Evolutionary conservation across 2,888 invertebrate species (phyloP).

Genomic region (Halictus ligatus): DNA sequence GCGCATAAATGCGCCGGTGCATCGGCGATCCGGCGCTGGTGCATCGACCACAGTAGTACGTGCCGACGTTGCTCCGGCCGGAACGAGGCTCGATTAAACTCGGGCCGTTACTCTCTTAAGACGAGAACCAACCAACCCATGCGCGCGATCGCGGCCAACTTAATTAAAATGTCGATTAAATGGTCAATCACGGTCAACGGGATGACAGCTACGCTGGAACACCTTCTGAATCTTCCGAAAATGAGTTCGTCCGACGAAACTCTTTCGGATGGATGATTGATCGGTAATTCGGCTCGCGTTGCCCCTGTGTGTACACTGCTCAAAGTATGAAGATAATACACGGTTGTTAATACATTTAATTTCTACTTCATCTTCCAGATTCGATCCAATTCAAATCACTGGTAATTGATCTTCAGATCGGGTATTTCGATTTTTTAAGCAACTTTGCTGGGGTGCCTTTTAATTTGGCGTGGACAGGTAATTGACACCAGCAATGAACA

Average conservation of each 20-base stretch:
- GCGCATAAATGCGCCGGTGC: conserved; percentile 20
- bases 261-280: neutral
- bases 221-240: conserved; percentile 27
- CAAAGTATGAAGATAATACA: too few relatives aligned
- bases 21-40: neutral
- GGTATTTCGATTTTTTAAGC: too few relatives aligned
- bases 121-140: conserved; percentile 63
- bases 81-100: conserved; percentile 58
- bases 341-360: too few relatives aligned
- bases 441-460: too few relatives aligned
- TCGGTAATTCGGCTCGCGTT: neutral
- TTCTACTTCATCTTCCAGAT: too few relatives aligned
- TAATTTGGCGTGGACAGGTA: too few relatives aligned
- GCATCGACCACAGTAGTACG: conserved; percentile 47
- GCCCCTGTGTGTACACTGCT: neutral
- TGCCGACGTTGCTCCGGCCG: conserved; percentile 42
- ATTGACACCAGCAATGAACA: too few relatives aligned
- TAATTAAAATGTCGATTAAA: conserved; percentile 80
- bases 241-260: neutral
- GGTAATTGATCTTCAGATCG: too few relatives aligned
- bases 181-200: conserved; percentile 79
- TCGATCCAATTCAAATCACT: too few relatives aligned
- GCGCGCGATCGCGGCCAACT: conserved; percentile 67
- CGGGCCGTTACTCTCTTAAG: conserved; percentile 64
- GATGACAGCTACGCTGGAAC: conserved; percentile 37